phyloP scores from a whole-genome alignment of 30 jellyfish, hydroid and myxozoan species.

The Euphysa ruthae region DNA sequence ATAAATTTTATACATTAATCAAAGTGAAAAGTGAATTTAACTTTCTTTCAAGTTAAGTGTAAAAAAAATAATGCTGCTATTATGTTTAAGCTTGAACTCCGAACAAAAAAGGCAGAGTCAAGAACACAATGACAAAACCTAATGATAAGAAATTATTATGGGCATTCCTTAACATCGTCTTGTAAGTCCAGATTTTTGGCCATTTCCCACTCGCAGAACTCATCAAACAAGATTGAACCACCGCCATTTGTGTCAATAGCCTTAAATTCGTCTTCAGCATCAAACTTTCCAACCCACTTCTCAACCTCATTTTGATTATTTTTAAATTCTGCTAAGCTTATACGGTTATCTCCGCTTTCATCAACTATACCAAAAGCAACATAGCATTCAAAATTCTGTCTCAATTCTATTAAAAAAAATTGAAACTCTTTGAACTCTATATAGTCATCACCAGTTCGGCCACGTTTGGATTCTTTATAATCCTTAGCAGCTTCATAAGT shows the following conservation, averaged over 20 bases:
- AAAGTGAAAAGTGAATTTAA: no score
- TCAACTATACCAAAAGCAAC: slow-evolving; percentile 37
- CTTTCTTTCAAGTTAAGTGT: no score
- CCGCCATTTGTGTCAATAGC: slow-evolving; percentile 34
- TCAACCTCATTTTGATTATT: slow-evolving; percentile 26
- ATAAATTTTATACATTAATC: no score
- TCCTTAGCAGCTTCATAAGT: slow-evolving; percentile 36
- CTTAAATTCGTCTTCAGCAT: slow-evolving; percentile 38
- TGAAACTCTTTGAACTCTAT: slow-evolving; percentile 27
- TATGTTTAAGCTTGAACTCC: no score
- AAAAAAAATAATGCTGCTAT: no score
- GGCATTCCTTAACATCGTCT: slow-evolving; percentile 44
- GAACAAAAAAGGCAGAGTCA: no score
- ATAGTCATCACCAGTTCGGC: slow-evolving; percentile 21
- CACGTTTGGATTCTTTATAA: not conserved
- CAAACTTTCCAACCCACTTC: slow-evolving; percentile 44
- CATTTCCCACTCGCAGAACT: slow-evolving; percentile 45
- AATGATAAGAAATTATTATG: no score
- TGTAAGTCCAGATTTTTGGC: slow-evolving; percentile 30
- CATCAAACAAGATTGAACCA: slow-evolving; percentile 38
- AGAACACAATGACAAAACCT: no score
- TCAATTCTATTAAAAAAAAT: slow-evolving; percentile 25
- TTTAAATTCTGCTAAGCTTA: slow-evolving; percentile 18
- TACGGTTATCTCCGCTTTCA: slow-evolving; percentile 27
- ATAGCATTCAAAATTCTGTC: slow-evolving; percentile 39